Evolutionary conservation across 2,797 vertebrate genomes (phyloP), one percentile per base, ranked within the genome.

Genomic region (Chelonia mydas): DNA sequence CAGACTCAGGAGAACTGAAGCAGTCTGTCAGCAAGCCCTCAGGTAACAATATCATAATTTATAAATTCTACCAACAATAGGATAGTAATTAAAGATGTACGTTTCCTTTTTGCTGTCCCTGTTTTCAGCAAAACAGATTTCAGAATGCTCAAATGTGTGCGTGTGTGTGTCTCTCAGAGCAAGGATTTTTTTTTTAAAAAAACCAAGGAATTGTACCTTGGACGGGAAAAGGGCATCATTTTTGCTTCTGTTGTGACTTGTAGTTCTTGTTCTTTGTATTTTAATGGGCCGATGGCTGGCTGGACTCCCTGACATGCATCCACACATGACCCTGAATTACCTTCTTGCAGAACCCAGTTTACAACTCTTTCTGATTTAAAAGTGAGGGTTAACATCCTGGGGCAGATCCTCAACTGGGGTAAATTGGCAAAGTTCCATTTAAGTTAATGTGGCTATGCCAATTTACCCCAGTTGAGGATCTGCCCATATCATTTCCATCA

Each of bases 1-100:
- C 98, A 98, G 97, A 96, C 89, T 94, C 94, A 95, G 81, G 88
- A 97, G 96, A 96, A 95, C 97, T 25, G 96, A 98, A 96, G 95
- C 94, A 97, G 96, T 97, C 98, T 98, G 98, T 98, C 98, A 98
- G 97, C 92, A 94, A 97, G 98, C 97, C 98, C 98, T 98, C 96
- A 97, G 98, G 98, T 98, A 98, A 98, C 97, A 97, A 97, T 97
- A 98, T 98, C 97, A 97, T 98, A 96, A 98, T 98, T 98, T 98
- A 97, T 97, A 96, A 96, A 96, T 97, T 97, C 90, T 94, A 96
- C 97, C 96, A 98, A 98, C 97, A 98, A 97, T 96, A 95, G 88
- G 92, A 91, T 95, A 97, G 96, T 97, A 98, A 98, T 98, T 98
- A 98, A 98, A 92, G 94, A 96, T 89, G 89, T 82, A 87, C 85